Evolutionary conservation across 1,140 invertebrate genomes (phyloP), one percentile per base, ranked within the genome.

Genomic region (Drosophila pallidifrons): DNA sequence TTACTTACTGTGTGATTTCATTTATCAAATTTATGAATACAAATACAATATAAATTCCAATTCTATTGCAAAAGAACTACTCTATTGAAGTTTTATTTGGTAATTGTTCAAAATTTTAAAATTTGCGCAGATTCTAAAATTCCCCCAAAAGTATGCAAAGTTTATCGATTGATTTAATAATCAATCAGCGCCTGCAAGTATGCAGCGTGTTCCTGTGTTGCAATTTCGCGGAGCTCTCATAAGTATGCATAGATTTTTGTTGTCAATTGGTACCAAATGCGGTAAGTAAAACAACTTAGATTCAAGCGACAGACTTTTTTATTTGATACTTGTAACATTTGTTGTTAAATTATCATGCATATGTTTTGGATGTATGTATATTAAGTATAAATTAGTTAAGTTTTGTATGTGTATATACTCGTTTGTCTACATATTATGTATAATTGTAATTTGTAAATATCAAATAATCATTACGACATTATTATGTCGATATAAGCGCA

Each of bases 341-440:
- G 68, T 71, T 85, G 49, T 61, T 59, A 16, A 35, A 66, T 65
- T 63, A 64, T 61, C 67, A 66, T 87, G 77, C 41, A 69, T 74
- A 38, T 69, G 32, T 73, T 61, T 28, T 72, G 30, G 55, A 55
- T 74, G 49, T 81, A 55, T 74, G 49, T 81, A 82, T 83, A 82
- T 77, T 82, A 83, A 80, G 51, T 89, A 89, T 88, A 89, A 88
- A 88, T 89, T 88, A 88, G 67, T 80, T 88, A 89, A 75, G 77
- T 60, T 70, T 63, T 51, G 15, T 68, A 54, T 77, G 35, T 75
- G 52, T 79, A 54, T 71, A 79, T 77, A 66, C 79, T 45, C 75
- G 68, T 55, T 25, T 41, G 63, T 75, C 52, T 82, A 73, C 58
- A 66, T 72, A 61, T 58, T 70, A 67, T 67, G 11, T 60, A 16